A percentile compares a stretch with the other conserved stretches of the same genome.
Evolutionary conservation across 2,797 vertebrate species (phyloP).

Genomic region (Botia almorhae): DNA sequence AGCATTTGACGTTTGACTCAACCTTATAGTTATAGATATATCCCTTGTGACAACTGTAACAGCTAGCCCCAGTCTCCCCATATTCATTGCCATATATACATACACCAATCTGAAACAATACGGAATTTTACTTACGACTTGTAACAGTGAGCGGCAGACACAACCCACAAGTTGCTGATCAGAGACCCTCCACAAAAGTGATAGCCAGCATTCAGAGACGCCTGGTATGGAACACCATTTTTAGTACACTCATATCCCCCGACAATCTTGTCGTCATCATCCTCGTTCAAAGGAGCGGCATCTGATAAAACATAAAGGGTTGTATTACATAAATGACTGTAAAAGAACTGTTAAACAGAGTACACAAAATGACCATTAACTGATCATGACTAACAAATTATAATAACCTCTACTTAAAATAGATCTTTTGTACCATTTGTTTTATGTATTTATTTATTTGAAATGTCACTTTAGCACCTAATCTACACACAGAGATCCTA

Average conservation of each 20-base stretch:
- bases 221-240: constrained; percentile 79
- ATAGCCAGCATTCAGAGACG: constrained; percentile 79
- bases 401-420: no score
- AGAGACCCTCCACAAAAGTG: constrained; percentile 82
- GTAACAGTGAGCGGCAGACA: constrained; percentile 83
- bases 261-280: constrained; percentile 82
- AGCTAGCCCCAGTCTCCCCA: neutral
- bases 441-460: no score
- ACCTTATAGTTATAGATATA: no score
- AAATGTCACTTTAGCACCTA: no score
- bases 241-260: constrained; percentile 79
- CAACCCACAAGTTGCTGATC: constrained; percentile 79
- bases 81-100: no score
- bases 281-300: constrained; percentile 59
- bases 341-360: no score
- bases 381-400: no score
- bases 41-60: neutral
- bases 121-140: constrained; percentile 69
- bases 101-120: neutral
- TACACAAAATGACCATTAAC: no score
- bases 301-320: constrained; percentile 17
- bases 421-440: no score
- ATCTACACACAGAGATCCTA: no score
- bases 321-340: neutral
- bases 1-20: no score